Base-by-base conservation (phyloP, 1,140 invertebrate genomes). In the Saccostrea cuccullata region DNA sequence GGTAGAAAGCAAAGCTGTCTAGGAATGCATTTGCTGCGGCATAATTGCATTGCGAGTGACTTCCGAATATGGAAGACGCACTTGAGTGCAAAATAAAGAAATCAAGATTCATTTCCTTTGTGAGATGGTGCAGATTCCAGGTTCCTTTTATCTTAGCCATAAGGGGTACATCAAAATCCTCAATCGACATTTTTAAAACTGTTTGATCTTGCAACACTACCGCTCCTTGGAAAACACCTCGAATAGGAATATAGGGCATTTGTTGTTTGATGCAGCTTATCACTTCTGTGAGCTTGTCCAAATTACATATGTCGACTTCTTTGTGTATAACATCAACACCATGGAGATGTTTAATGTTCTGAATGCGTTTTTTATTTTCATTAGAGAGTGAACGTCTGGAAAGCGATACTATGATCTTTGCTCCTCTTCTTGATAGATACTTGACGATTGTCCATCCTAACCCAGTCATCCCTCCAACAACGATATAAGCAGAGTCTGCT, bases 41-140 rank as follows among this genome's bases (percentile, higher is more conserved):
- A 88, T 93, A 92, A 84, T 90, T 91, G 0, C 88, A 88, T 85
- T 93, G 92, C 1, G 91, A 91, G 2, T 83, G 55, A 70, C 92
- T 91, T 23, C 92, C 91, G 55, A 92, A 85, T 0, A 91, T 73
- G 4, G 91, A 89, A 30, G 90, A 87, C 17, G 91, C 87, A 56
- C 91, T 92, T 6, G 92, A 93, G 55, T 92, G 91, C 86, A 93
- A 73, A 9, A 92, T 82, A 73, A 93, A 92, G 67, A 91, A 92
- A 85, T 92, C 92, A 11, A 93, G 47, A 12, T 85, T 23, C 84
- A 85, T 58, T 8, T 58, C 2, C 17, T 55, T 85, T n/a, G 55
- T 83, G n/a, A 15, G 13, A 83, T 26, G 17, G 60, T 85, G 55
- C 4, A 85, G 84, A 26, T 85, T 85, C 56, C 55, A 85, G 13